Evolutionary conservation across 2,113 vertebrate species (phyloP), one percentile per base, ranked within the genome.

Genomic region (Ceyx margarethae): DNA sequence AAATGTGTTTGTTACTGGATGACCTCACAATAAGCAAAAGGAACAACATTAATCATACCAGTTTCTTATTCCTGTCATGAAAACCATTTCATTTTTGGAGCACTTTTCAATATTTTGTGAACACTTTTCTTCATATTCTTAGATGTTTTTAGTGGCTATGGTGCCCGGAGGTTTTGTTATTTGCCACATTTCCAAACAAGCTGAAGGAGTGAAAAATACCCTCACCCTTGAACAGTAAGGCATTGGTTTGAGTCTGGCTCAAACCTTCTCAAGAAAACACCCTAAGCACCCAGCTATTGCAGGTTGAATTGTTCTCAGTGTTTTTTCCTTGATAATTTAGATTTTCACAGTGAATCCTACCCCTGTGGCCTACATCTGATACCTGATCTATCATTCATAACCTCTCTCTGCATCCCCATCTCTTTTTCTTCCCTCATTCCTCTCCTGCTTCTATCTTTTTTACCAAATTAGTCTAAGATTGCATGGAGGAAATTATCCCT

Each of bases 1-100:
- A 81, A 81, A 51, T 42, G 10, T 17, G 26, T 10, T 50, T 11
- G 51, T 51, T 78, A 40, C 33, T 2, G 3, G 42, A 50, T 11
- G 46, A 67, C 33, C 7, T 80, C 25, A 45, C 26, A 40, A 25
- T 53, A 71, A 75, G 57, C 16, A 67, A 67, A 45, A 73, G 5
- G 18, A 53, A 19, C 18, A 69, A 51, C 0, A 3, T 5, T 26
- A 51, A 46, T 31, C 0, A 1, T 31, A 62, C 8, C 26, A 25
- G 17, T 45, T 75, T 83, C 20, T 68, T 64, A 40, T 35, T 62
- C 20, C 37, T 83, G 67, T 64, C 76, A 72, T 35, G 13, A 58
- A 76, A 93, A 25, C 37, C 37, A 37, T 37, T 0, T 46, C 60
- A 51, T 42, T 67, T 88, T 66, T 65, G 45, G 25, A 79, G 25